Percentiles rank a stretch among this genome's conserved stretches.
phyloP scores from a whole-genome alignment of 2,797 vertebrate genomes.

The Smutsia gigantea region DNA sequence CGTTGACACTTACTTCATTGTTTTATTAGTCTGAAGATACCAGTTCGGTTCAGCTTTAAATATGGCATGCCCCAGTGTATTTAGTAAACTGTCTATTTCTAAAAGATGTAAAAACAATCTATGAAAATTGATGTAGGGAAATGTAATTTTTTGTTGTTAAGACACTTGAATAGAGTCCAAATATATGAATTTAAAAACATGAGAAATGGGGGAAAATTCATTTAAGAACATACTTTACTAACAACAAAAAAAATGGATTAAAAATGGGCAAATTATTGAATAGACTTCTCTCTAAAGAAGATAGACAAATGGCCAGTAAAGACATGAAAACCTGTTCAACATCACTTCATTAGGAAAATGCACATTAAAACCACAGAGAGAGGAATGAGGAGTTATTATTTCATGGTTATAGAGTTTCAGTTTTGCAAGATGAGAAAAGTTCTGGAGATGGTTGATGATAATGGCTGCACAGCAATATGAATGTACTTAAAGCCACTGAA shows the following conservation, averaged over 20 bases:
- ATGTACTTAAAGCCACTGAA: not conserved
- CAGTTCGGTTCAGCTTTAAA: not conserved
- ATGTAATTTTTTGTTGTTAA: not conserved
- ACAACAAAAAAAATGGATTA: not conserved
- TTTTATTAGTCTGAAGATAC: not conserved
- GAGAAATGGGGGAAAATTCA: not conserved
- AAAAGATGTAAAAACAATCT: not conserved
- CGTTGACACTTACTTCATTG: not conserved
- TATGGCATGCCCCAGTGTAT: not conserved
- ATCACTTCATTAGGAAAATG: not conserved
- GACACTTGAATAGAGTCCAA: not conserved
- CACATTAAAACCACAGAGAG: not conserved
- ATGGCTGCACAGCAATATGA: not conserved
- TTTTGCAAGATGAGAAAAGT: not conserved
- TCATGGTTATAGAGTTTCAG: not conserved
- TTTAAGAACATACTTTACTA: not conserved
- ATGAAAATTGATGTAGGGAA: constrained; percentile 9
- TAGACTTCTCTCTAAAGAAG: not conserved
- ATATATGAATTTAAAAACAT: not conserved
- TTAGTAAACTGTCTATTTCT: not conserved
- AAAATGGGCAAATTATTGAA: not conserved
- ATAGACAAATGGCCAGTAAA: not conserved
- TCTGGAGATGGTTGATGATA: not conserved
- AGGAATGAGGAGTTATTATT: not conserved
- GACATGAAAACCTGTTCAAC: not conserved